A percentile compares a stretch with the other conserved stretches of the same genome.
Evolutionary conservation across 2,888 invertebrate genomes (phyloP).

Genomic region (Ophion ellenae): DNA sequence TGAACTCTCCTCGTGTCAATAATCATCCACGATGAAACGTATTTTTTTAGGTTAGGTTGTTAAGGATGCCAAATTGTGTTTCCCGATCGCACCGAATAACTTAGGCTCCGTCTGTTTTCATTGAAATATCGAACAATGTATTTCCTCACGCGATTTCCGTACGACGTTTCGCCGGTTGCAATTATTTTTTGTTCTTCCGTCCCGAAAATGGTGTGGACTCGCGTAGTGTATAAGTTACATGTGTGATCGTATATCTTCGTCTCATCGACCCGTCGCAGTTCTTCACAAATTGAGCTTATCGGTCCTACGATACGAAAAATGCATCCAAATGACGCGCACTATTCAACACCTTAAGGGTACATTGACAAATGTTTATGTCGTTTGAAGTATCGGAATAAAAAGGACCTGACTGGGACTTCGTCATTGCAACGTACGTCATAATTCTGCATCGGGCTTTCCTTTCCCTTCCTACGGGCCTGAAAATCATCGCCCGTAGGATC

Average conservation of each 20-base stretch:
- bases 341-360: not conserved
- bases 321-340: no score
- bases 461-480: constrained; percentile 5
- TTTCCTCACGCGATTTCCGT: not conserved
- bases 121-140: not conserved
- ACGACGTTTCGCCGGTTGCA: not conserved
- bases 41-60: constrained; percentile 50
- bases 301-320: not conserved
- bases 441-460: not conserved
- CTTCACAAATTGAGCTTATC: not conserved
- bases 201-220: not conserved
- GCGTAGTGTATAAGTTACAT: not conserved
- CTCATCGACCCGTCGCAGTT: not conserved
- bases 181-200: not conserved
- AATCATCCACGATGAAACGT: not conserved
- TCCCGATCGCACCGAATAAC: not conserved
- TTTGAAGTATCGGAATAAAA: no score
- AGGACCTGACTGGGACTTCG: not conserved
- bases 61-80: not conserved
- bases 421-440: not conserved
- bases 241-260: not conserved
- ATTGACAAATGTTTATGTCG: not conserved
- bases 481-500: not conserved
- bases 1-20: not conserved
- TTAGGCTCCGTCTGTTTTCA: not conserved